Conservation (phyloP, 1,140 invertebrate genomes). For the Cyphomyrmex costatus region DNA sequence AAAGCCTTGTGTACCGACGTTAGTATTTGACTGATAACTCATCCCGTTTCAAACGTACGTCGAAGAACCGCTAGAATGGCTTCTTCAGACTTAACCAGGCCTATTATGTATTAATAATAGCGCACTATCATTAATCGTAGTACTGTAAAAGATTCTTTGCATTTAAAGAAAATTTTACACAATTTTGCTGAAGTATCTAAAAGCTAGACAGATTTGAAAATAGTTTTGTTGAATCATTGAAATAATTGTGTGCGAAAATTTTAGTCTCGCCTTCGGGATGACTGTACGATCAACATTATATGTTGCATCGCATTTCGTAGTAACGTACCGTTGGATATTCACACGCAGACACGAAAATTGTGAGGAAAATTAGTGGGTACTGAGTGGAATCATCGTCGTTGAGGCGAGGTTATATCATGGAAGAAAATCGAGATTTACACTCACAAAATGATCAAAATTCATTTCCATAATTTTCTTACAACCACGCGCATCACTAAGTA, state of each 20-base stretch:
- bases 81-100: conserved; percentile 1
- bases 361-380: conserved; percentile 71
- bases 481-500: too few species aligned
- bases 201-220: too few species aligned
- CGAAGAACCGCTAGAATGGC: conserved; percentile 9
- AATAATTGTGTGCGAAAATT: too few species aligned
- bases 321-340: conserved; percentile 74
- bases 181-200: too few species aligned
- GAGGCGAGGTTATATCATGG: conserved; percentile 74
- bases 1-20: conserved; percentile 33
- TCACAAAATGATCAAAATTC: conserved; percentile 81
- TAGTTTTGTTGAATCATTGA: too few species aligned
- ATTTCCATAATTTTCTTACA: too few species aligned
- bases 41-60: conserved; percentile 1
- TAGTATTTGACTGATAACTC: conserved; percentile 38
- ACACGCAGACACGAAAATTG: conserved; percentile 80
- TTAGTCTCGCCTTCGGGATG: not conserved
- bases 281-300: not conserved
- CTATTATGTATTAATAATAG: not conserved
- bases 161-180: not conserved
- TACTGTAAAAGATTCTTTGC: not conserved
- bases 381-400: conserved; percentile 59
- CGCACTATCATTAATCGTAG: not conserved
- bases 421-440: conserved; percentile 72
- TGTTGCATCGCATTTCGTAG: not conserved